phyloP scores from a whole-genome alignment of 2,888 invertebrate species.

The Argyra leucocephala region DNA sequence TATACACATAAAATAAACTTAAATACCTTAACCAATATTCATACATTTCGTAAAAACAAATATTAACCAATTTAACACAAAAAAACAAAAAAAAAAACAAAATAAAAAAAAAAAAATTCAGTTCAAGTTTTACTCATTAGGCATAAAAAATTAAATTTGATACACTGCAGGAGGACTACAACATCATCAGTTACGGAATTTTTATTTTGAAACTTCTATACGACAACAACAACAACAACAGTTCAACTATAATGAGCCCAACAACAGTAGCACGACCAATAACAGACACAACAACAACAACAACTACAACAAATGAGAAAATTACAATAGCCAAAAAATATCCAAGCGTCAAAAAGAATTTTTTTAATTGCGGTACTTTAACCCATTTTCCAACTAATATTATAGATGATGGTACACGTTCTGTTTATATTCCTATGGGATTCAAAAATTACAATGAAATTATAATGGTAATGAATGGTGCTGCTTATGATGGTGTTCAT shows the following conservation, averaged over 20 bases:
- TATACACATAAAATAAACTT: too few species aligned
- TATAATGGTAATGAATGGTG: too few species aligned
- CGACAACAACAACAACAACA: too few species aligned
- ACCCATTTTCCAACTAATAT: not conserved
- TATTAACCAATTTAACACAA: not conserved
- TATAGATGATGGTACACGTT: not conserved
- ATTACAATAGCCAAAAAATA: not conserved
- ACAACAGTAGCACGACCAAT: not conserved
- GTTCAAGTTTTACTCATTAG: too few species aligned
- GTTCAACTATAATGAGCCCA: not conserved
- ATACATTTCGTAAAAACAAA: too few species aligned
- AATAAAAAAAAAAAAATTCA: not conserved
- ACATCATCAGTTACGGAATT: not conserved
- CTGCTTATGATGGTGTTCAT: too few species aligned
- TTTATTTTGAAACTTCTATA: not conserved
- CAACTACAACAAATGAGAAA: not conserved
- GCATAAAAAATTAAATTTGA: not conserved
- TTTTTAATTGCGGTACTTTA: not conserved
- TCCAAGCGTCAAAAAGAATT: not conserved
- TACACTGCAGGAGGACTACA: slow-evolving; percentile 1
- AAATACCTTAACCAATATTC: too few species aligned
- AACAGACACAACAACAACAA: not conserved
- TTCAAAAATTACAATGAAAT: not conserved
- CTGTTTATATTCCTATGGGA: not conserved
- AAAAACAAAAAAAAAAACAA: not conserved